Evolutionary conservation across 2,888 invertebrate genomes (phyloP), one percentile per base, ranked within the genome.

Genomic region (Agrochola lota): DNA sequence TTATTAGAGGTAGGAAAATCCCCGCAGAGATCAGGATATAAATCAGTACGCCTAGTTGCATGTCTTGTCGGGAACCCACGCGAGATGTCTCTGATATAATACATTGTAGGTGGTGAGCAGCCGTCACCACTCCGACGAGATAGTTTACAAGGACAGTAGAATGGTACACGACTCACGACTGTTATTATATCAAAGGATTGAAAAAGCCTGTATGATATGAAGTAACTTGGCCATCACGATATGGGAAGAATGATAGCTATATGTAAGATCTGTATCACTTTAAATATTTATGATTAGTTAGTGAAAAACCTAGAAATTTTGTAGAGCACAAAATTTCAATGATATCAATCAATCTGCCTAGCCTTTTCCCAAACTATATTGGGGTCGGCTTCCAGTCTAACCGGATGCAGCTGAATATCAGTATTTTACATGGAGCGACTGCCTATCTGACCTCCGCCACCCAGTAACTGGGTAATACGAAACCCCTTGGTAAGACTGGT

Each of bases 31-130:
- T 55, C 57, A 15, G 63, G 46, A 71, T 55, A 71, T 60, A 49
- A 49, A 76, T 64, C 26, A 62, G 35, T 52, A 60, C 68, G 74
- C 17, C 59, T 49, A 17, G 67, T 71, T 60, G 26, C 46, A n/a
- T 17, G 59, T 43, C 2, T 17, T 17, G 80, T 71, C 12, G 46
- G 30, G 72, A 55, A n/a, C 71, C 82, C 73, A 74, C 85, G 67
- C 70, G 40, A 70, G 55, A 71, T 71, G 64, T n/a, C 11, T 2
- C 66, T 12, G 46, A 71, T 73, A 81, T 43, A 23, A 57, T 12
- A 62, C 23, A 23, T 35, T 26, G 82, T 77, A 63, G 66, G 83
- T 30, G 59, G 66, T 1, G 74, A 57, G 35, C 81, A 46, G 52
- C 75, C 70, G 85, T 57, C 75, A 12, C 46, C 69, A 9, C 77